phyloP scores from a whole-genome alignment of 2,888 invertebrate species.

The Diaphora mendica region DNA sequence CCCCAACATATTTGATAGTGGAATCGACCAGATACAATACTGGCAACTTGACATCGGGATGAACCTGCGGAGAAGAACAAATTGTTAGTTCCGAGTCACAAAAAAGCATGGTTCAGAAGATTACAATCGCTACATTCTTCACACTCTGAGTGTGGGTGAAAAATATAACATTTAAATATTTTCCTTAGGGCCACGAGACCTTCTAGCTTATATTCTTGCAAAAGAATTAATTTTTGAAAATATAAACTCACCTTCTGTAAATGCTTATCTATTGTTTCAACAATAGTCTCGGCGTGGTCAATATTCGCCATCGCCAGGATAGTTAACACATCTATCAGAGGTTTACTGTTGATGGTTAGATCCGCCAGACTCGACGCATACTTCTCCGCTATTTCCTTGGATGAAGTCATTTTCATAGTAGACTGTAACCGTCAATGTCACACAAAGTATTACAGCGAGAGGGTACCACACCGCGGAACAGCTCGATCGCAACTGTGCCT shows the following conservation, averaged over 20 bases:
- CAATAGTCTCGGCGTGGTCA: constrained; percentile 95
- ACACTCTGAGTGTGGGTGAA: too few species aligned
- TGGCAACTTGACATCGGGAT: constrained; percentile 96
- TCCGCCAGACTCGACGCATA: constrained; percentile 96
- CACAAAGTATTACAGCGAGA: too few species aligned
- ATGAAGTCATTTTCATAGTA: constrained; percentile 64
- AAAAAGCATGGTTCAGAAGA: constrained; percentile 51
- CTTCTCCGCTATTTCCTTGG: constrained; percentile 94
- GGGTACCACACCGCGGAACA: too few species aligned
- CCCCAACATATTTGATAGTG: constrained; percentile 98
- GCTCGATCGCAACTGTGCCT: too few species aligned
- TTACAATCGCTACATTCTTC: constrained; percentile 53
- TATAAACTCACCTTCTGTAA: constrained; percentile 94
- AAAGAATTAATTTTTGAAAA: constrained; percentile 76
- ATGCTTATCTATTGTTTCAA: constrained; percentile 97
- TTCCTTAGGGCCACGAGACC: constrained; percentile 50
- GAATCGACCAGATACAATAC: constrained; percentile 99
- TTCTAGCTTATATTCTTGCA: constrained; percentile 38
- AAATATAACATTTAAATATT: constrained; percentile 53
- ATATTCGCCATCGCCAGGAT: constrained; percentile 99
- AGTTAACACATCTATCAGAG: constrained; percentile 98
- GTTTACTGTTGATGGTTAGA: constrained; percentile 98
- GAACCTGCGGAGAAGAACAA: constrained; percentile 90
- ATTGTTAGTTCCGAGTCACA: constrained; percentile 72
- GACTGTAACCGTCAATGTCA: too few species aligned